A percentile compares a stretch with the other conserved stretches of the same genome.
These are phyloP conservation scores for Neoniphon sammara DNA, from an alignment of 2,797 vertebrate species.

Conservation along the genomic window DNA sequence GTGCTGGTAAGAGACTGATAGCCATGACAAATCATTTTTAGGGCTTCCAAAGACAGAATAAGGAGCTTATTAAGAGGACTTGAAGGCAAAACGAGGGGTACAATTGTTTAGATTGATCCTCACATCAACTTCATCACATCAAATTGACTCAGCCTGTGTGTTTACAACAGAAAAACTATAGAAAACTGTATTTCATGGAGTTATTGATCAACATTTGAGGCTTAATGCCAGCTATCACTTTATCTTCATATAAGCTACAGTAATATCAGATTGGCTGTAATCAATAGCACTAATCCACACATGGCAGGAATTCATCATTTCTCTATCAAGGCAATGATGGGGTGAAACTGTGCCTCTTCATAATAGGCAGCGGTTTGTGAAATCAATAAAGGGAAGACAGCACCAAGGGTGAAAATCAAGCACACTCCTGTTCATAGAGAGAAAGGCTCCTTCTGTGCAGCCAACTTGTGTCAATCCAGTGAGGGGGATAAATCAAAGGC, in stretches of 20 bases:
- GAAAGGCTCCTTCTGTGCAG: conserved; percentile 65
- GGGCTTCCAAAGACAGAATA: neutral
- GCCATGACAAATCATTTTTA: too few relatives aligned
- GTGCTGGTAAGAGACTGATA: too few relatives aligned
- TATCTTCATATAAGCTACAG: conserved; percentile 35
- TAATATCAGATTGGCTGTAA: conserved; percentile 46
- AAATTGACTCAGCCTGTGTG: neutral
- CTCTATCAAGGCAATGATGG: conserved; percentile 32
- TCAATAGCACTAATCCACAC: conserved; percentile 30
- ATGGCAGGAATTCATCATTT: conserved; percentile 31
- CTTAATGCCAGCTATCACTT: neutral
- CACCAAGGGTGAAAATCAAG: conserved; percentile 57
- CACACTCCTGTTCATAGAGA: conserved; percentile 43
- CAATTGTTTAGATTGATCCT: neutral
- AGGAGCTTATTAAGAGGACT: neutral
- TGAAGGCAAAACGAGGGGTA: neutral
- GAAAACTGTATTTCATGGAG: neutral
- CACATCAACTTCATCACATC: conserved; percentile 3
- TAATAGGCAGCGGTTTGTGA: conserved; percentile 48
- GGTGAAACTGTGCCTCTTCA: conserved; percentile 49
- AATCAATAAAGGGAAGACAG: conserved; percentile 36
- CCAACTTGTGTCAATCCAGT: conserved; percentile 76
- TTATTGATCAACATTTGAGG: neutral
- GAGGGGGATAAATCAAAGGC: conserved; percentile 79
- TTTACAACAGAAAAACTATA: neutral